Evolutionary conservation across 1,140 invertebrate genomes (phyloP), one percentile per base, ranked within the genome.

Genomic region (Macrosteles quadrilineatus): DNA sequence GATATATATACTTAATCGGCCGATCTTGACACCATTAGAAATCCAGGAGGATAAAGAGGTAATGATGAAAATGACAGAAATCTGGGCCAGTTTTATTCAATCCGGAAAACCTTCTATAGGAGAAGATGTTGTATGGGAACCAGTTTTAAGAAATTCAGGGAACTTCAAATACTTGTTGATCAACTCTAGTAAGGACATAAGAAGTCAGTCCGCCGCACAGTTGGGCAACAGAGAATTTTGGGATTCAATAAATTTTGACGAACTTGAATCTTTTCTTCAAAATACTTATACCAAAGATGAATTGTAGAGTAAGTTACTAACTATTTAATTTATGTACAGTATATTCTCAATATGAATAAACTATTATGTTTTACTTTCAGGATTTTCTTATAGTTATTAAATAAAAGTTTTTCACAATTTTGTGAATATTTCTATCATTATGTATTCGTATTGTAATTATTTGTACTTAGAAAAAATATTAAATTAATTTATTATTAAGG

Each of bases 1-100:
- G n/a, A 36, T 36, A 9, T 75, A 75, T 53, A 63, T 72, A 2
- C n/a, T 75, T 4, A 53, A 67, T 23, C 19, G n/a, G 25, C 1
- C 11, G 27, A 2, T 67, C 17, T 23, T 27, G 3, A 27, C 43
- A 23, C 23, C 27, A 0, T 62, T 27, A 17, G 65, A 25, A 47
- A 67, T 1, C 31, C 36, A 67, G 14, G 30, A 67, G 25, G 65
- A 67, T 32, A 50, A 67, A 17, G 65, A 67, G 19, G 36, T 67
- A 40, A 6, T 50, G 36, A 11, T 36, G 4, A 47, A n/a, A 14
- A 50, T 67, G 65, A 50, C 31, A 1, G 19, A 50, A 6, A 50
- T 67, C 4, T 67, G 50, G 43, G 31, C 25, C 2, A 2, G 17
- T 50, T 67, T 67, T 14, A 29, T 67, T 2, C 2, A 59, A 29